Base-by-base conservation (phyloP, 30 jellyfish, hydroid and myxozoan genomes). In the Cassiopea andromeda region DNA sequence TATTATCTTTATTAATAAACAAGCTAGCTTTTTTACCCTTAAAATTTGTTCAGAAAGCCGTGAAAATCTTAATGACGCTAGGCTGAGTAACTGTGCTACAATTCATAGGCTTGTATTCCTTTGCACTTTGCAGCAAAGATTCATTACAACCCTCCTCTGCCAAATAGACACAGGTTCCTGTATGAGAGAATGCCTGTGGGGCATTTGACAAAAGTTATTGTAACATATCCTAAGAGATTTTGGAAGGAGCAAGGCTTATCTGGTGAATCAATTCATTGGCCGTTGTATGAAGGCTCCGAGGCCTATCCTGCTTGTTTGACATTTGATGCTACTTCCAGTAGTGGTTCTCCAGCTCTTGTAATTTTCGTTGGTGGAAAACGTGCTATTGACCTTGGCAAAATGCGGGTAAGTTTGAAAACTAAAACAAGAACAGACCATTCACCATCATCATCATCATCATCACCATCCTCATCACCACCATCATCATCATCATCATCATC, bases 161-260 rank as follows among this genome's bases (percentile, higher is more conserved):
- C 97, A 12, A 77, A 76, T n/a, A 58, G 71, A 0, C 97, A 80
- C 77, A 82, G 73, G 73, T 68, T 58, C 43, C 88, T 89, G n/a
- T 82, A 71, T 64, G 92, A 89, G 70, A 45, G 92, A 67, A 74
- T 82, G 89, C 92, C 92, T 6, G 88, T 89, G 8, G 97, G 97
- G 48, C 89, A 82, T 75, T 48, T 89, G 89, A 89, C 90, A 48
- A 89, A 89, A 50, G 75, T 73, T 50, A 89, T 89, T 43, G 97
- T 79, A n/a, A 89, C 97, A 16, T 89, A 89, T 48, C 14, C 89
- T 27, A 89, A 82, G 85, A 44, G 90, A 57, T 89, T 89, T 75
- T 89, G 97, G 97, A 81, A 89, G 76, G 97, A 89, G 78, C 88
- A 81, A 61, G 97, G 97, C 4, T 73, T 89, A 8, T 89, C 97